Conservation (phyloP, 2,797 vertebrate species). For the Alectoris magna region DNA sequence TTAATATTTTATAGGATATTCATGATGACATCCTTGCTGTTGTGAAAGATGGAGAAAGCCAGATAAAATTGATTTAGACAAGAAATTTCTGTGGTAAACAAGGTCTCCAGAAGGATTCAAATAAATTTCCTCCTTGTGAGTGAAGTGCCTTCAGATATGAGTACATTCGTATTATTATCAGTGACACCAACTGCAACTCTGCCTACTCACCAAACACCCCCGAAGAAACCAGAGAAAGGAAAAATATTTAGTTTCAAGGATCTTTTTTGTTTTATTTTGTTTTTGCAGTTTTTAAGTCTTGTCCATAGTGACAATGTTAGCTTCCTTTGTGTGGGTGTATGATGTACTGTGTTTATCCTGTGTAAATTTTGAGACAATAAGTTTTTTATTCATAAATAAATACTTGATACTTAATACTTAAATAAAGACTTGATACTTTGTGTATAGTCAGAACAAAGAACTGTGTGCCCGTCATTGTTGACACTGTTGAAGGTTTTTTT, state of each 20-base stretch:
- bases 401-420: too few relatives aligned
- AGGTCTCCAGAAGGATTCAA: background rate
- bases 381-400: background rate
- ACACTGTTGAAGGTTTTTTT: background rate
- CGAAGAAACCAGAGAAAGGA: background rate
- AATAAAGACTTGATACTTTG: background rate
- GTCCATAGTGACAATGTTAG: background rate
- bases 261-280: background rate
- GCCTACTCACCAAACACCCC: background rate
- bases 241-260: background rate
- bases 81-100: background rate
- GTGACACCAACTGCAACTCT: background rate
- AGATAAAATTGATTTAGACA: background rate
- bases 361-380: background rate
- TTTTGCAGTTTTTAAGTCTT: background rate
- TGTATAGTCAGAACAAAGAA: background rate
- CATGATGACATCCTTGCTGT: background rate
- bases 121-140: background rate
- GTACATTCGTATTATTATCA: background rate
- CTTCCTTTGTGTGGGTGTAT: background rate
- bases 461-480: background rate
- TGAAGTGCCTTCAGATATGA: background rate
- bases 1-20: background rate
- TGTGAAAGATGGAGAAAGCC: fast-evolving
- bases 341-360: background rate